A percentile compares a stretch with the other conserved stretches of the same genome.
These are phyloP conservation scores for Osmoderma eremita DNA, from an alignment of 2,888 invertebrate species.

Conservation along the genomic window DNA sequence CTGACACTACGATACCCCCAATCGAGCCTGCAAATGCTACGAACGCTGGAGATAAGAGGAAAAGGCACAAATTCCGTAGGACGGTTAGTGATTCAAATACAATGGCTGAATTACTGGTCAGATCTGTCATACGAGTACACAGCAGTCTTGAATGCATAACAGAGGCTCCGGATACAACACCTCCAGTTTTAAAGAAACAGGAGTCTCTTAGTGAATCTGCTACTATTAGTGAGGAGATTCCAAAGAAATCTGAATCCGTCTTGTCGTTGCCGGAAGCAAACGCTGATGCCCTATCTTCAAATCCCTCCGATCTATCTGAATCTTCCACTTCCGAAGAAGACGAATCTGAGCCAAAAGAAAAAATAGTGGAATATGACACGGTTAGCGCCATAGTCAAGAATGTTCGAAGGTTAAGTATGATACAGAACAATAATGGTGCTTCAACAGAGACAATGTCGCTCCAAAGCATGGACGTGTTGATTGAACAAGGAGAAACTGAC, in stretches of 20 bases:
- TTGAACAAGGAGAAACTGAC: slow-evolving; percentile 32
- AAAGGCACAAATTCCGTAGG: slow-evolving; percentile 64
- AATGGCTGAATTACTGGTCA: slow-evolving; percentile 74
- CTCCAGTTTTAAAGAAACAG: slow-evolving; percentile 39
- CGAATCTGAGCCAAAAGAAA: slow-evolving; percentile 54
- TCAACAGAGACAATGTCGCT: slow-evolving; percentile 29
- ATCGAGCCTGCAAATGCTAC: slow-evolving; percentile 65
- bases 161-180: slow-evolving; percentile 62
- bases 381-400: slow-evolving; percentile 70
- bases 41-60: slow-evolving; percentile 57
- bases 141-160: slow-evolving; percentile 70
- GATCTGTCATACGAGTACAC: slow-evolving; percentile 71
- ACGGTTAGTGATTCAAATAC: slow-evolving; percentile 66
- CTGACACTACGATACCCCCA: slow-evolving; percentile 62
- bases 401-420: slow-evolving; percentile 54
- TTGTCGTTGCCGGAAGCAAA: slow-evolving; percentile 44
- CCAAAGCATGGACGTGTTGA: slow-evolving; percentile 28
- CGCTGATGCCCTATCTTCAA: slow-evolving; percentile 42
- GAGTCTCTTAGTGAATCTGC: slow-evolving; percentile 37
- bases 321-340: slow-evolving; percentile 50
- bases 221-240: not conserved
- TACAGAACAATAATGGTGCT: slow-evolving; percentile 4
- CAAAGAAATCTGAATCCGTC: slow-evolving; percentile 34
- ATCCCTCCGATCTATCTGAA: slow-evolving; percentile 42
- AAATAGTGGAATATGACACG: slow-evolving; percentile 65